Percentiles rank a stretch among this genome's conserved stretches.
phyloP scores from a whole-genome alignment of 1,140 invertebrate genomes.

The Ericerus pela region DNA sequence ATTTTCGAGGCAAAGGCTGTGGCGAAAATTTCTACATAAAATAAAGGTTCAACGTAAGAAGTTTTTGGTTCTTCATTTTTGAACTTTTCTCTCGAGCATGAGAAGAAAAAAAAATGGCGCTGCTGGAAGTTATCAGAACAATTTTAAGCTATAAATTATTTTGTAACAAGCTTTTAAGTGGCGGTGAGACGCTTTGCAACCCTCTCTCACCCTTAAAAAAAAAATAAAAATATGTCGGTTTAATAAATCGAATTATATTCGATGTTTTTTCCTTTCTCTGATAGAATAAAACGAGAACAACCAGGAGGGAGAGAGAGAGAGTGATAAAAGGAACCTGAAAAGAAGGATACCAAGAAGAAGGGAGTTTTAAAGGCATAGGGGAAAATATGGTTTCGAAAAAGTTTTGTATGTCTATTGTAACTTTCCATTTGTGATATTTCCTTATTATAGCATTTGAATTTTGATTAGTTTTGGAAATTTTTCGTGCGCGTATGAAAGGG shows the following conservation, averaged over 20 bases:
- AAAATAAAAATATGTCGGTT: neutral
- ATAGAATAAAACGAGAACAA: neutral
- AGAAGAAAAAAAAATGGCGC: neutral
- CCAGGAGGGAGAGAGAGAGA: neutral
- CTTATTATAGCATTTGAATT: slow-evolving; percentile 7
- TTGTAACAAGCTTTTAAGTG: slow-evolving; percentile 7
- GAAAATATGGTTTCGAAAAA: neutral
- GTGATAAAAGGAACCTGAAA: too few relatives aligned
- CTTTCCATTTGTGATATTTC: neutral
- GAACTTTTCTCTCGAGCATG: too few relatives aligned
- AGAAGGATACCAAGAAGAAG: too few relatives aligned
- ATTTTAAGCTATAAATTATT: slow-evolving; percentile 7
- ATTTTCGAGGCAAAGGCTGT: too few relatives aligned
- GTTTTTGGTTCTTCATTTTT: neutral
- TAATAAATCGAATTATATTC: slow-evolving; percentile 8
- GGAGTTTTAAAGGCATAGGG: too few relatives aligned
- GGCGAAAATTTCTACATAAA: too few relatives aligned
- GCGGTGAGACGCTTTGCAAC: neutral
- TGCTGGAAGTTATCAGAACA: slow-evolving; percentile 2
- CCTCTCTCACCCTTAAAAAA: neutral
- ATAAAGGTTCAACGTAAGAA: too few relatives aligned
- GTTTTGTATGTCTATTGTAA: neutral
- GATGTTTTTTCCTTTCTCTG: neutral
- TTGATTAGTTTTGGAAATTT: slow-evolving; percentile 7
- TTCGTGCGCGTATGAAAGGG: too few relatives aligned